Base-by-base conservation (phyloP, 1,140 invertebrate species). In the Zaprionus ghesquierei region DNA sequence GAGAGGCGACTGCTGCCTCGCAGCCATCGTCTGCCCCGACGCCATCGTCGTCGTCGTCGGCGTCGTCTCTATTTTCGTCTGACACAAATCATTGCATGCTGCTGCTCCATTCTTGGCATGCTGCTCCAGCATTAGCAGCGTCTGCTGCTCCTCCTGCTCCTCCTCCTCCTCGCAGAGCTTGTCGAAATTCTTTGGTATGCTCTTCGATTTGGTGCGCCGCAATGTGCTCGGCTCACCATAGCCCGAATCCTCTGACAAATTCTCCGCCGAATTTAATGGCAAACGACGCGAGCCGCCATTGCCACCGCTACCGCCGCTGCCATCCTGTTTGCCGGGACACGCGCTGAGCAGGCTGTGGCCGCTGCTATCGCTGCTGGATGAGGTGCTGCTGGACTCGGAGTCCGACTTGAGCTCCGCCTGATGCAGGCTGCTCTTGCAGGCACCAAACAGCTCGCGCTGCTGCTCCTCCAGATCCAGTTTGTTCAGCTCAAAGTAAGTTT, bases 201-300 rank as follows among this genome's bases (percentile, higher is more conserved):
- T 93, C 70, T 89, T 92, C 44, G 91, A 92, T 78, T 93, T 93
- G 53, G 79, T 77, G 25, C 89, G 89, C 22, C 91, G 69, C 73
- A 91, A 81, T 56, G 86, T 91, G 53, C 93, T 92, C 63, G 94
- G 93, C 76, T 95, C 94, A 65, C 95, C 95, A 91, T 95, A 96
- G 18, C 95, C 95, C 69, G 95, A 95, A 91, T 96, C 95, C 81
- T 96, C 95, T 76, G 95, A 95, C 38, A 96, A 92, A 93, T 96
- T 96, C 81, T 96, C 95, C 2, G 94, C 93, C 25, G 95, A 96
- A 76, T 94, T 94, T 70, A 77, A 63, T 2, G 82, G 82, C 60
- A 87, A 25, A 12, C 82, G 66, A 0, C 82, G 63, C 0, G 41
- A 35, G 6, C 54, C 51, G 20, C 22, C 55, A 2, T 81, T 55